phyloP scores from a whole-genome alignment of 2,113 vertebrate genomes.

The Erpornis zantholeuca region DNA sequence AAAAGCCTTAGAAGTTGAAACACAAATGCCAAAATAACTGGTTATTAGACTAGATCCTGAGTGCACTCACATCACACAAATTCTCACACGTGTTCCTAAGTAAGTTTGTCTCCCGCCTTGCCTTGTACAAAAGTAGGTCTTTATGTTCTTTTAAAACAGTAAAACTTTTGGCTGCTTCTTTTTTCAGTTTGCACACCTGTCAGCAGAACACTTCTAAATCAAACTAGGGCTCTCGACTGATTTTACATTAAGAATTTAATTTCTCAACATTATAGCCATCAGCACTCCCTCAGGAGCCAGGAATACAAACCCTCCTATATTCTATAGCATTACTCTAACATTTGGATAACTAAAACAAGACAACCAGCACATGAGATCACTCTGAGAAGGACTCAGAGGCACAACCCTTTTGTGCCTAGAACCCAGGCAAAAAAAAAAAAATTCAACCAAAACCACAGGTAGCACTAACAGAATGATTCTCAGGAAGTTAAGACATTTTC shows the following conservation, averaged over 20 bases:
- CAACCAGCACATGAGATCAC: neutral
- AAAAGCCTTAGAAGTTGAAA: neutral
- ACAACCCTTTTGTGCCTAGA: neutral
- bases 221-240: neutral
- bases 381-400: neutral
- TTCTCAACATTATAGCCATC: neutral
- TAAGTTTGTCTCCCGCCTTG: neutral
- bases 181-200: neutral
- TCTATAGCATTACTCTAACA: neutral
- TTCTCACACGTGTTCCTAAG: neutral
- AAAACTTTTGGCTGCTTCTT: neutral
- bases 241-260: neutral
- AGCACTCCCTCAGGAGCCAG: neutral
- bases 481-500: neutral
- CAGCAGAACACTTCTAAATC: neutral
- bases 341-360: neutral
- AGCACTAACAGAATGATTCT: neutral
- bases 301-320: neutral
- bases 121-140: neutral
- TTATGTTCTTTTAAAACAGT: neutral
- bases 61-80: neutral
- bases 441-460: neutral
- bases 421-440: neutral
- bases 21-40: neutral
- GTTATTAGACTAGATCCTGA: neutral